phyloP scores from a whole-genome alignment of 2,797 vertebrate genomes.

The Poeciliopsis infans region DNA sequence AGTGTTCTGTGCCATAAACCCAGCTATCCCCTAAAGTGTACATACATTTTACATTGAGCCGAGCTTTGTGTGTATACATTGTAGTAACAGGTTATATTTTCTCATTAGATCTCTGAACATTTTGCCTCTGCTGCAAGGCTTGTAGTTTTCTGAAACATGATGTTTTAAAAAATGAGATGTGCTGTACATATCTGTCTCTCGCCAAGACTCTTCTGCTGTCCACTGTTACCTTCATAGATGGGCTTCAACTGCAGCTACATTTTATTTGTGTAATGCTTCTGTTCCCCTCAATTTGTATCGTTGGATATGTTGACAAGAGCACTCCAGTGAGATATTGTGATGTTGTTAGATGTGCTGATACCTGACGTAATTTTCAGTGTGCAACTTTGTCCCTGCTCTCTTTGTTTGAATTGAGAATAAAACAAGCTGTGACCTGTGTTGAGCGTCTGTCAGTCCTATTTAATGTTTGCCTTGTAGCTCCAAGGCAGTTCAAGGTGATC shows the following conservation, averaged over 20 bases:
- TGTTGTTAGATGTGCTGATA: conserved; percentile 79
- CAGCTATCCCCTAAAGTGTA: conserved; percentile 67
- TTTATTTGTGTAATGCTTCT: conserved; percentile 35
- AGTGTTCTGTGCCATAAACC: conserved; percentile 60
- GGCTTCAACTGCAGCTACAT: conserved; percentile 45
- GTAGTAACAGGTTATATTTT: conserved; percentile 49
- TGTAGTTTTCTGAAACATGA: conserved; percentile 51
- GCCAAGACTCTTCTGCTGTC: conserved; percentile 53
- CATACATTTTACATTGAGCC: conserved; percentile 60
- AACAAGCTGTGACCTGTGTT: conserved; percentile 75
- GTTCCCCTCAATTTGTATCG: conserved; percentile 41
- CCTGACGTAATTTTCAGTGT: conserved; percentile 79
- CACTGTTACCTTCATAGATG: conserved; percentile 54
- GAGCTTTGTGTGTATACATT: conserved; percentile 66
- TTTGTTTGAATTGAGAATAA: conserved; percentile 79
- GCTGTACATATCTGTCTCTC: conserved; percentile 42
- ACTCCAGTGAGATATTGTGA: conserved; percentile 75
- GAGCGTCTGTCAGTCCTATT: conserved; percentile 50
- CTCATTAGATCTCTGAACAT: conserved; percentile 32
- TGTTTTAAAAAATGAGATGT: conserved; percentile 46
- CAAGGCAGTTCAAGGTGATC: not conserved
- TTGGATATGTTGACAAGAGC: conserved; percentile 71
- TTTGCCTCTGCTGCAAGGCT: conserved; percentile 58
- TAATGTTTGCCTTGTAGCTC: conserved; percentile 8
- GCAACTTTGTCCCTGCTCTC: conserved; percentile 66